Conservation (phyloP, 1,140 invertebrate genomes). For the Aphis gossypii region DNA sequence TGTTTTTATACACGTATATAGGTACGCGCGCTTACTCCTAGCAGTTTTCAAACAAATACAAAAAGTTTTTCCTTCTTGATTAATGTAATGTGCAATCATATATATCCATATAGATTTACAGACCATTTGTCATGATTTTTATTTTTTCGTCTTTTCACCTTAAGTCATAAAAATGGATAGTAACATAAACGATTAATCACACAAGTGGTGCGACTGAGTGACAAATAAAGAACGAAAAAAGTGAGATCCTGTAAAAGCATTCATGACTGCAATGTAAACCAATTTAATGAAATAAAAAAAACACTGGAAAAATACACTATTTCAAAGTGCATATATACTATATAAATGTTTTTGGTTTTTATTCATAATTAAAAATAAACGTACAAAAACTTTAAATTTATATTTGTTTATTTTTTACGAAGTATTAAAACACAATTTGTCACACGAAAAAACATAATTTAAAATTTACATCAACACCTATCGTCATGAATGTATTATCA, state of each 20-base stretch:
- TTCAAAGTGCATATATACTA: background rate
- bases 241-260: background rate
- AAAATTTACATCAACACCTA: background rate
- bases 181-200: constrained; percentile 29
- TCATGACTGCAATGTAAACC: background rate
- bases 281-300: constrained; percentile 17
- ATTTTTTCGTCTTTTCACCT: constrained; percentile 3
- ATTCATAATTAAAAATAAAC: constrained; percentile 7
- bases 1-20: background rate
- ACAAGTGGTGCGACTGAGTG: background rate
- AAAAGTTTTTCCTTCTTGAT: constrained; percentile 16
- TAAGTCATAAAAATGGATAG: constrained; percentile 14
- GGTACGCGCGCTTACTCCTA: background rate
- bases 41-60: background rate
- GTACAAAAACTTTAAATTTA: background rate
- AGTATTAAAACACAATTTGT: background rate
- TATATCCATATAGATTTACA: background rate
- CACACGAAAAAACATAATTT: background rate
- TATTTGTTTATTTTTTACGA: constrained; percentile 6
- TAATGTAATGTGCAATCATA: constrained; percentile 33
- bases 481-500: background rate
- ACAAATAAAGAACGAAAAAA: constrained; percentile 26
- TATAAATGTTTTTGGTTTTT: background rate
- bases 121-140: constrained; percentile 6
- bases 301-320: background rate